These are phyloP conservation scores for Calliopsis andreniformis DNA, from an alignment of 1,140 invertebrate genomes.

Conservation along the genomic window DNA sequence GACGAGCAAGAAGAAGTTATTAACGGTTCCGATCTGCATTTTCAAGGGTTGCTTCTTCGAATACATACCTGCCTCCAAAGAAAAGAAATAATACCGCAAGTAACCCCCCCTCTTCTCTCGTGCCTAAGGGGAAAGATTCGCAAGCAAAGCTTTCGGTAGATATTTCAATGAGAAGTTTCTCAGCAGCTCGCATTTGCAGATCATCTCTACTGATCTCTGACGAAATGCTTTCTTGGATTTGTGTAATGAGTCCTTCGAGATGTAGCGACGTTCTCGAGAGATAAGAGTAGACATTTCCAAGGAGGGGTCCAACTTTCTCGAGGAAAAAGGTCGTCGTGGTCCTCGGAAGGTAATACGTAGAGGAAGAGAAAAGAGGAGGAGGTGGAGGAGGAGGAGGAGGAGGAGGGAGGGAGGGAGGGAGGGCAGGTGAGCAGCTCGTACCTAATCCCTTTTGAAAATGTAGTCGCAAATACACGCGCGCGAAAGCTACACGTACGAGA, in stretches of 20 bases:
- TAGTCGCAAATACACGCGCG: conserved; percentile 49
- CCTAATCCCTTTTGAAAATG: conserved; percentile 64
- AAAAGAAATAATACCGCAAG: conserved; percentile 54
- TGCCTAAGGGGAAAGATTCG: too few species aligned
- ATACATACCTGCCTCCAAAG: conserved; percentile 6
- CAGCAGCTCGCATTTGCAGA: not conserved
- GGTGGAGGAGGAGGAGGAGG: too few species aligned
- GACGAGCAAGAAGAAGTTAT: conserved; percentile 50
- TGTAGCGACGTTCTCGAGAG: not conserved
- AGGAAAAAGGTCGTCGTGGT: conserved; percentile 4
- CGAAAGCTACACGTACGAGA: not conserved
- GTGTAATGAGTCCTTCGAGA: too few species aligned
- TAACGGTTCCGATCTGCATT: conserved; percentile 55
- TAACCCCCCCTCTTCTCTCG: too few species aligned
- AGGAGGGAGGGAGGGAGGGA: conserved; percentile 45
- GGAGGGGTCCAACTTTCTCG: not conserved
- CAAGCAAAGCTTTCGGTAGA: too few species aligned
- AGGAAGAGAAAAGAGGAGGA: not conserved
- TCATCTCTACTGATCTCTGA: too few species aligned
- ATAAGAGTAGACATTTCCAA: not conserved
- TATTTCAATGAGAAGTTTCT: not conserved
- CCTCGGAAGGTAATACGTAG: too few species aligned
- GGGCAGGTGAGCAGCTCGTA: conserved; percentile 69
- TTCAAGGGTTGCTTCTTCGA: conserved; percentile 11
- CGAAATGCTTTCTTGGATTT: too few species aligned